Evolutionary conservation across 1,140 invertebrate genomes (phyloP).

Genomic region (Drosophila athabasca): DNA sequence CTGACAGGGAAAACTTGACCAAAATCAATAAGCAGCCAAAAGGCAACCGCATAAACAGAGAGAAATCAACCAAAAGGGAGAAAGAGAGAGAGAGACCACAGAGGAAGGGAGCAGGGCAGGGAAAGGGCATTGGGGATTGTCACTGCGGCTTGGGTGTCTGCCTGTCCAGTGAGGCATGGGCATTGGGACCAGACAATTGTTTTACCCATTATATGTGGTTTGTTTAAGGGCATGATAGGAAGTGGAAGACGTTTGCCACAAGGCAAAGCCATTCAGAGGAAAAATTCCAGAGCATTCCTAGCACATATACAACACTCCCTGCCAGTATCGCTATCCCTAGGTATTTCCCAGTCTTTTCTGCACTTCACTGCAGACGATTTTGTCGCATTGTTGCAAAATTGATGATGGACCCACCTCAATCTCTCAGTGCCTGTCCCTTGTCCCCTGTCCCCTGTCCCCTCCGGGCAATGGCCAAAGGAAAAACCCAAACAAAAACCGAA

Average conservation of each 20-base stretch:
- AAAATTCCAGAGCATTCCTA: no score
- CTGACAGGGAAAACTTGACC: slow-evolving; percentile 45
- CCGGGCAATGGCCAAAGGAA: slow-evolving; percentile 19
- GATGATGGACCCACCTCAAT: slow-evolving; percentile 58
- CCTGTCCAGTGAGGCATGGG: slow-evolving; percentile 45
- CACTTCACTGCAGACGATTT: slow-evolving; percentile 26
- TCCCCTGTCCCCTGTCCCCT: no score
- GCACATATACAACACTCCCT: no score
- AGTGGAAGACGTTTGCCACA: no score
- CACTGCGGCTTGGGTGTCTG: slow-evolving; percentile 53
- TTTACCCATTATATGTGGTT: background rate
- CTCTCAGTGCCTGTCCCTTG: background rate
- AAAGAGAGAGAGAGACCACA: slow-evolving; percentile 1
- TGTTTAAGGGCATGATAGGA: background rate
- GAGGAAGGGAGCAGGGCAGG: background rate
- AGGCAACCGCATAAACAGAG: slow-evolving; percentile 57
- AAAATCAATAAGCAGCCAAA: slow-evolving; percentile 75
- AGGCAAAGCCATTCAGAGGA: no score
- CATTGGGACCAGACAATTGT: slow-evolving; percentile 25
- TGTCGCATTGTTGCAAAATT: slow-evolving; percentile 79
- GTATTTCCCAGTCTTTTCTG: background rate
- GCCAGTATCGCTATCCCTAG: background rate
- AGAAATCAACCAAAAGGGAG: slow-evolving; percentile 16
- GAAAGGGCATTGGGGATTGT: slow-evolving; percentile 26
- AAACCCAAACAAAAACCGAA: slow-evolving; percentile 52